Evolutionary conservation across 2,888 invertebrate species (phyloP).

Genomic region (Liopterus haemorrhoidalis): DNA sequence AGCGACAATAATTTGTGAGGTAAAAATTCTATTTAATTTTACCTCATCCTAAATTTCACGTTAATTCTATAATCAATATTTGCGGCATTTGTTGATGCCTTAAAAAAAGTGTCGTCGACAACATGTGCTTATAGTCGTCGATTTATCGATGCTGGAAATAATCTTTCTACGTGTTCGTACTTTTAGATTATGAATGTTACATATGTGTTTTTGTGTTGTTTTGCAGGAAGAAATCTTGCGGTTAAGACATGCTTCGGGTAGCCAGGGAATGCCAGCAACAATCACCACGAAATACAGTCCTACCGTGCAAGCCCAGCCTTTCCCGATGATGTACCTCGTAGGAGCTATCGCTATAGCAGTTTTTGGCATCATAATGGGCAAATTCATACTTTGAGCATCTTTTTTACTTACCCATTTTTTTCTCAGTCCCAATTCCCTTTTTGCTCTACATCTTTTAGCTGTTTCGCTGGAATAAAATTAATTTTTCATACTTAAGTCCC

Average conservation of each 20-base stretch:
- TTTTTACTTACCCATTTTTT: too few species aligned
- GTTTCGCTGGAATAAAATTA: background rate
- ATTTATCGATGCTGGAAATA: too few species aligned
- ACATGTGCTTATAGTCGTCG: too few species aligned
- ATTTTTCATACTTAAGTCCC: background rate
- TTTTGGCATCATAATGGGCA: constrained; percentile 71
- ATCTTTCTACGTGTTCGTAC: too few species aligned
- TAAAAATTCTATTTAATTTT: too few species aligned
- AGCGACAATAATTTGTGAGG: too few species aligned
- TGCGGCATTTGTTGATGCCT: too few species aligned
- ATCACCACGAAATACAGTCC: constrained; percentile 53
- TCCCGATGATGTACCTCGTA: constrained; percentile 59
- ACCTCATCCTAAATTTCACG: too few species aligned
- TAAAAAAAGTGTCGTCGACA: too few species aligned
- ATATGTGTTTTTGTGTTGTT: constrained; percentile 11
- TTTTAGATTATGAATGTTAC: background rate
- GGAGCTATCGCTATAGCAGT: constrained; percentile 63
- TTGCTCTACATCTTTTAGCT: constrained; percentile 1
- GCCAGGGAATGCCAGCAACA: constrained; percentile 38
- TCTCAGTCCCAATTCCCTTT: constrained; percentile 7
- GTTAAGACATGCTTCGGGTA: constrained; percentile 49
- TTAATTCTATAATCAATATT: too few species aligned
- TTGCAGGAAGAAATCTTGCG: constrained; percentile 60
- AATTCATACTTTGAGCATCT: constrained; percentile 70
- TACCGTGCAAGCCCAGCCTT: constrained; percentile 52